phyloP scores from a whole-genome alignment of 2,888 invertebrate genomes.

The Tetanocera ferruginea region DNA sequence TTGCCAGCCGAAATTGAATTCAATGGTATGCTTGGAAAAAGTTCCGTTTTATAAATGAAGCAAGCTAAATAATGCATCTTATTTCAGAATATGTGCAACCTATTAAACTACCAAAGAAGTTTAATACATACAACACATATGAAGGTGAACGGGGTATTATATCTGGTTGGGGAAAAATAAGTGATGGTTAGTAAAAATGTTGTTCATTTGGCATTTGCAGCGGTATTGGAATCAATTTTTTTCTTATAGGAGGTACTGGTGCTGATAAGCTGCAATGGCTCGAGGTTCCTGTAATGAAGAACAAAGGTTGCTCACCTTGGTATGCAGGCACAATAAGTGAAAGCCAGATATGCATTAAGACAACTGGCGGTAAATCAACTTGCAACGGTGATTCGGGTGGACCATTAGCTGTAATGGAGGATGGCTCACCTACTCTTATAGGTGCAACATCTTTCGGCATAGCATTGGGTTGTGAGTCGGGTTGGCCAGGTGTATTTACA shows the following conservation, averaged over 20 bases:
- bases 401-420: conserved; percentile 17
- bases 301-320: conserved; percentile 54
- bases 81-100: conserved; percentile 50
- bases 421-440: not conserved
- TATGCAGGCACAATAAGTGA: not conserved
- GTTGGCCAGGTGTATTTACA: conserved; percentile 63
- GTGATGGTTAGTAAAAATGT: conserved; percentile 40
- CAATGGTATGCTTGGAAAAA: conserved; percentile 39
- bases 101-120: conserved; percentile 51
- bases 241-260: conserved; percentile 42
- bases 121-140: conserved; percentile 46
- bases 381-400: conserved; percentile 35
- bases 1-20: conserved; percentile 49
- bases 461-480: conserved; percentile 60
- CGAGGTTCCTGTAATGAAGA: conserved; percentile 53
- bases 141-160: conserved; percentile 51
- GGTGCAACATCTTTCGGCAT: conserved; percentile 19
- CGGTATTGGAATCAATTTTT: too few species aligned
- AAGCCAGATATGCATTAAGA: conserved; percentile 3
- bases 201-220: too few species aligned
- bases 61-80: not conserved
- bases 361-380: conserved; percentile 1
- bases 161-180: conserved; percentile 56
- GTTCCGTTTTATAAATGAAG: not conserved
- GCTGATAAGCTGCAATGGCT: conserved; percentile 55